These are phyloP conservation scores for Branchellion lobata DNA, from an alignment of 2,888 invertebrate genomes.

Conservation along the genomic window DNA sequence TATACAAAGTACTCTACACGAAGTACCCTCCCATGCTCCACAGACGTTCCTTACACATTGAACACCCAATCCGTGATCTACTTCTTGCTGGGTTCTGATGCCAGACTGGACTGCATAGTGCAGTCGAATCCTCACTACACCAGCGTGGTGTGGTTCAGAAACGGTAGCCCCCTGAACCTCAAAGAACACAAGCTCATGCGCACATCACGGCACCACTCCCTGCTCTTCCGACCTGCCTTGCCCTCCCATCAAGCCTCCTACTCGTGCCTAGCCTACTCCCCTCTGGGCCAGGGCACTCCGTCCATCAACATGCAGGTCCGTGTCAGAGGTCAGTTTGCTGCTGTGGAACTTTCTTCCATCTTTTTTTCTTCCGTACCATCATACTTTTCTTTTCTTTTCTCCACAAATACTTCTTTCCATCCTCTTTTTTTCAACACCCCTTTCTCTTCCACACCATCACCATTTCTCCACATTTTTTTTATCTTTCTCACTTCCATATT, in stretches of 20 bases:
- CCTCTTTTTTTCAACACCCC: no score
- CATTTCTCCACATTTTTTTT: no score
- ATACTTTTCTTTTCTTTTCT: no score
- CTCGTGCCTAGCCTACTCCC: not conserved
- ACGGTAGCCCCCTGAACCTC: not conserved
- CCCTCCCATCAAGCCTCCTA: not conserved
- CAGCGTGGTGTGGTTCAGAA: not conserved
- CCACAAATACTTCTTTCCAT: no score
- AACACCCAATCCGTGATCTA: not conserved
- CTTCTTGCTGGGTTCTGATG: not conserved
- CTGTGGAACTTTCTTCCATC: no score
- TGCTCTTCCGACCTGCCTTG: not conserved
- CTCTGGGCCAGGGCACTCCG: not conserved
- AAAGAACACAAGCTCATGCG: not conserved
- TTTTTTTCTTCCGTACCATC: no score
- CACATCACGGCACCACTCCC: not conserved
- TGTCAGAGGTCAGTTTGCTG: not conserved
- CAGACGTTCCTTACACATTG: not conserved
- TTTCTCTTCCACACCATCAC: no score
- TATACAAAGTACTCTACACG: no score
- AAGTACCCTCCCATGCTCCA: no score
- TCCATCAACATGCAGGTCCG: not conserved
- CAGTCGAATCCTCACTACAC: not conserved
- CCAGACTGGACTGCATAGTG: conserved; percentile 2
- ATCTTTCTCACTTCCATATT: no score